A percentile compares a stretch with the other conserved stretches of the same genome.
Conservation (phyloP, 2,113 vertebrate species). For the Rhinolophus sinicus region DNA sequence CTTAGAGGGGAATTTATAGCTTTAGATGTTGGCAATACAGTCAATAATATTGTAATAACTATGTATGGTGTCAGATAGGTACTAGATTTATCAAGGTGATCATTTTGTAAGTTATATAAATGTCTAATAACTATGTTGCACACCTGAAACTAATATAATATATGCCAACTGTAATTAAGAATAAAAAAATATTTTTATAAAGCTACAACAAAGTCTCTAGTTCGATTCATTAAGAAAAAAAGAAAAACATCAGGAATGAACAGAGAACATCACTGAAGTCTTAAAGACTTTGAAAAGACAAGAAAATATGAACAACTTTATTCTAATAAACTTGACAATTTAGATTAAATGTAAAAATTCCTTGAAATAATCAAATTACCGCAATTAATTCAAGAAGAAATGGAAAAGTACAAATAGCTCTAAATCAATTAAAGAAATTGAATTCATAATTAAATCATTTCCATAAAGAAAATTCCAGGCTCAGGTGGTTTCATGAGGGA, state of each 20-base stretch:
- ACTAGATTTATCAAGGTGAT: too few relatives aligned
- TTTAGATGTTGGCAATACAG: not conserved
- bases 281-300: not conserved
- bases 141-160: too few relatives aligned
- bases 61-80: too few relatives aligned
- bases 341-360: constrained; percentile 14
- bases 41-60: too few relatives aligned
- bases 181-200: not conserved
- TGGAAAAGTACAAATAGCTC: not conserved
- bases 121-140: too few relatives aligned
- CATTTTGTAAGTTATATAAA: too few relatives aligned
- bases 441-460: constrained; percentile 36
- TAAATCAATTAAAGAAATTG: not conserved
- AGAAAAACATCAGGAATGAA: not conserved
- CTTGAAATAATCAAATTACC: constrained; percentile 31
- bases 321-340: not conserved
- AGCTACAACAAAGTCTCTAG: not conserved
- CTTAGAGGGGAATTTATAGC: not conserved
- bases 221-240: not conserved
- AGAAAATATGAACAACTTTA: not conserved
- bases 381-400: not conserved
- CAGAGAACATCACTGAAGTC: not conserved
- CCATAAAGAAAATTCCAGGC: not conserved
- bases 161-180: not conserved
- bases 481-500: not conserved